Conservation (phyloP, 2,888 invertebrate genomes). For the Nudaria mundana region DNA sequence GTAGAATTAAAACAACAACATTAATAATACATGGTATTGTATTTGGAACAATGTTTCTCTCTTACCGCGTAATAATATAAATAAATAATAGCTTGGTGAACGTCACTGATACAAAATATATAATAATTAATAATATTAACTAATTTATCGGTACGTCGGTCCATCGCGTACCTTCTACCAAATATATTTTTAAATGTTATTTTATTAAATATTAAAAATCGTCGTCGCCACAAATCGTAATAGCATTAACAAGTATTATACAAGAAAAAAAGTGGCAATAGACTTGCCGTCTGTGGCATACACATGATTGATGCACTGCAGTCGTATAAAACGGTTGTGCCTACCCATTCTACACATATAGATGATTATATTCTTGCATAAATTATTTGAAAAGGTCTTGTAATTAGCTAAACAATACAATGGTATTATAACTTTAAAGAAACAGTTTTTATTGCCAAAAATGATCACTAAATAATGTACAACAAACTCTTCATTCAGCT, state of each 20-base stretch:
- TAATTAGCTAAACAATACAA: no score
- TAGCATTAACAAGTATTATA: background rate
- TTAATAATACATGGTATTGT: constrained; percentile 66
- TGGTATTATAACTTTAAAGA: no score
- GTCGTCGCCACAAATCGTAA: constrained; percentile 36
- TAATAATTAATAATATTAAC: constrained; percentile 60
- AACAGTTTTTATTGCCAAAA: no score
- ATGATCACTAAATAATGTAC: no score
- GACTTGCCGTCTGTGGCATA: no score
- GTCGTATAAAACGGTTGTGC: no score
- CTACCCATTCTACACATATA: no score
- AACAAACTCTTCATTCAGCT: no score
- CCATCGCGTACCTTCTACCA: constrained; percentile 36
- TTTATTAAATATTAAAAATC: constrained; percentile 35
- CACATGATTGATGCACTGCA: no score
- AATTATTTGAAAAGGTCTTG: no score
- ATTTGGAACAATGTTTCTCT: constrained; percentile 69
- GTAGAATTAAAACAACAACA: constrained; percentile 5
- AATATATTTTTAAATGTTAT: constrained; percentile 43
- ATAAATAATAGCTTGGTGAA: constrained; percentile 70
- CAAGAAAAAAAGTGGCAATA: no score
- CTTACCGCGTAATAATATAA: constrained; percentile 57
- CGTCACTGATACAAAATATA: constrained; percentile 75
- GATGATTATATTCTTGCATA: no score
- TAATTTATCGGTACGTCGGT: constrained; percentile 55